Conservation (phyloP, 2,888 invertebrate genomes). For the Scaptomyza cyrtandrae region DNA sequence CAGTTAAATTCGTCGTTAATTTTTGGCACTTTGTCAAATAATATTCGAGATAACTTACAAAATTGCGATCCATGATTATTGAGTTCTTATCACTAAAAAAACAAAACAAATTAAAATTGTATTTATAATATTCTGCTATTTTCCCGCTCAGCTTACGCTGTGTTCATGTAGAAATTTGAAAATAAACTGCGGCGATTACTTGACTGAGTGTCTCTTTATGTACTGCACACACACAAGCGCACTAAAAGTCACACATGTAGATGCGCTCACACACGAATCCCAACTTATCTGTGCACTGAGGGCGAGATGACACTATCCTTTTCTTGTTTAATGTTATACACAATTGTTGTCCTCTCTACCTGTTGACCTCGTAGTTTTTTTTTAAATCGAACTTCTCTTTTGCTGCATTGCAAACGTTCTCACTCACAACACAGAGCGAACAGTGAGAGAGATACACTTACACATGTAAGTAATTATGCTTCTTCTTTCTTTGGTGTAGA, state of each 20-base stretch:
- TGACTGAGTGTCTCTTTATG: conserved; percentile 16
- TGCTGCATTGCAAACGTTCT: neutral
- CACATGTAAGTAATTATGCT: too few species aligned
- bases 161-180: conserved; percentile 11
- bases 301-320: neutral
- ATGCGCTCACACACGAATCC: neutral
- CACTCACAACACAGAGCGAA: neutral
- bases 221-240: conserved; percentile 15
- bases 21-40: neutral
- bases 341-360: neutral
- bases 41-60: conserved; percentile 15
- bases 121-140: neutral
- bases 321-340: neutral
- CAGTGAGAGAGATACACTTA: neutral
- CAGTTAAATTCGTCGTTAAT: neutral
- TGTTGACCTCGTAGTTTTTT: neutral
- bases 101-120: neutral
- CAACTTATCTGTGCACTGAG: neutral
- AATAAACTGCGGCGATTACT: conserved; percentile 20
- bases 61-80: conserved; percentile 18
- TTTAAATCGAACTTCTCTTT: neutral
- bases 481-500: neutral
- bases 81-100: neutral
- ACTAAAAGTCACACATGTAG: neutral
- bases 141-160: neutral